Evolutionary conservation across 1,140 invertebrate species (phyloP).

Genomic region (Philaenus spumarius): DNA sequence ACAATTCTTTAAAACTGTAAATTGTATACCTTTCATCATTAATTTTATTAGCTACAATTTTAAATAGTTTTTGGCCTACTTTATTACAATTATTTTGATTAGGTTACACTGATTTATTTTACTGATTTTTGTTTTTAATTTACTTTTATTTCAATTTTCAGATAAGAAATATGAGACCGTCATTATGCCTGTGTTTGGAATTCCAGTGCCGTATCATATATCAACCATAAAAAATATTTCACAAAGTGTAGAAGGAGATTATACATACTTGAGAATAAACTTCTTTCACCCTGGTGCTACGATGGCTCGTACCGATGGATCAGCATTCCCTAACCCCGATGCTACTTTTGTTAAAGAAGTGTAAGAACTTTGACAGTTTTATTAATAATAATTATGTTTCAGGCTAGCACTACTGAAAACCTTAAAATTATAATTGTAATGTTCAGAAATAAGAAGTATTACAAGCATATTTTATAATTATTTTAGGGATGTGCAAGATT

Average conservation of each 20-base stretch:
- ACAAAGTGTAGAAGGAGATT: constrained; percentile 97
- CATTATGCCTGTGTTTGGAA: constrained; percentile 92
- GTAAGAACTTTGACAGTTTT: constrained; percentile 48
- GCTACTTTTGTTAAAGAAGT: constrained; percentile 98
- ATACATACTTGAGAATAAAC: constrained; percentile 97
- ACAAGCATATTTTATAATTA: too few species aligned
- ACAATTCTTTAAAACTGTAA: too few species aligned
- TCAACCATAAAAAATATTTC: constrained; percentile 99
- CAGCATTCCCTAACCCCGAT: constrained; percentile 86
- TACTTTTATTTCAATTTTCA: constrained; percentile 47
- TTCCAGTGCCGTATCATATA: constrained; percentile 96
- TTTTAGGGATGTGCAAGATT: too few species aligned
- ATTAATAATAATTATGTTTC: not conserved
- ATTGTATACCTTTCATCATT: too few species aligned
- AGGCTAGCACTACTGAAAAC: too few species aligned
- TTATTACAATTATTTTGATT: too few species aligned
- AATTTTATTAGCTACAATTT: too few species aligned
- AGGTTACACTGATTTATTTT: too few species aligned
- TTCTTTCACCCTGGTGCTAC: constrained; percentile 98
- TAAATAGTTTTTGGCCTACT: too few species aligned
- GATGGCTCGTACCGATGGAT: constrained; percentile 86
- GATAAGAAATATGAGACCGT: constrained; percentile 97
- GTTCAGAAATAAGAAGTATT: too few species aligned
- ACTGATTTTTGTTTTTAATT: too few species aligned
- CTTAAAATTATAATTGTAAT: too few species aligned